Conservation (phyloP, 2,113 vertebrate species). For the Macroglossus sobrinus region DNA sequence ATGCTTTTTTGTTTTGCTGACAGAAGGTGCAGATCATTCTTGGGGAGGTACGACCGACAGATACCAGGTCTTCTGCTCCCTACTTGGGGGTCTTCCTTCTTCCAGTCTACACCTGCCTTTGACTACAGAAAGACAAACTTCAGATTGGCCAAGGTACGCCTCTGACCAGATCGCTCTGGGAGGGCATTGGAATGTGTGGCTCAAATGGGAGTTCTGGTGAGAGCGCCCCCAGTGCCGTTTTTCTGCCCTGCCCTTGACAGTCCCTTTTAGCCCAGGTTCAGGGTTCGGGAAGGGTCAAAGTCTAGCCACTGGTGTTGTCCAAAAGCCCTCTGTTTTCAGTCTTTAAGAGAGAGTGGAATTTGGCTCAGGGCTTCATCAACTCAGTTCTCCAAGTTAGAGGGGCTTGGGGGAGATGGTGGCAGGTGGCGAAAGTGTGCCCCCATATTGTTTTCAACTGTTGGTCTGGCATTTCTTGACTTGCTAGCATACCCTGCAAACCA, state of each 20-base stretch:
- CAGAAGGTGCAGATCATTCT: slow-evolving; percentile 47
- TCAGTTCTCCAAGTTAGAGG: not conserved
- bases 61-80: not conserved
- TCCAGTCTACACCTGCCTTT: not conserved
- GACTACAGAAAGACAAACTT: slow-evolving; percentile 51
- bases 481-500: not conserved
- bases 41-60: not conserved
- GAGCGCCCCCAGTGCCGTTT: not conserved
- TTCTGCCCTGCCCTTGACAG: not conserved
- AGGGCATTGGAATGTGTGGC: not conserved
- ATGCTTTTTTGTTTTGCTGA: slow-evolving; percentile 48
- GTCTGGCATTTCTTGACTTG: not conserved
- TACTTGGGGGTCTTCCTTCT: not conserved
- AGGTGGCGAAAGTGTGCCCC: not conserved
- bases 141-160: slow-evolving; percentile 7
- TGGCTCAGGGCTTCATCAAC: not conserved
- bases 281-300: not conserved
- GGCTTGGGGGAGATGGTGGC: not conserved
- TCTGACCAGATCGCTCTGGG: not conserved
- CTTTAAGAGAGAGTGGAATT: not conserved
- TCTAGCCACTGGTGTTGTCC: not conserved
- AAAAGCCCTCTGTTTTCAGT: not conserved
- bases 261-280: not conserved
- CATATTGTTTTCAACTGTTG: not conserved
- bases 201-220: not conserved